Conservation (phyloP, 2,888 invertebrate genomes). For the Spisula subtruncata region DNA sequence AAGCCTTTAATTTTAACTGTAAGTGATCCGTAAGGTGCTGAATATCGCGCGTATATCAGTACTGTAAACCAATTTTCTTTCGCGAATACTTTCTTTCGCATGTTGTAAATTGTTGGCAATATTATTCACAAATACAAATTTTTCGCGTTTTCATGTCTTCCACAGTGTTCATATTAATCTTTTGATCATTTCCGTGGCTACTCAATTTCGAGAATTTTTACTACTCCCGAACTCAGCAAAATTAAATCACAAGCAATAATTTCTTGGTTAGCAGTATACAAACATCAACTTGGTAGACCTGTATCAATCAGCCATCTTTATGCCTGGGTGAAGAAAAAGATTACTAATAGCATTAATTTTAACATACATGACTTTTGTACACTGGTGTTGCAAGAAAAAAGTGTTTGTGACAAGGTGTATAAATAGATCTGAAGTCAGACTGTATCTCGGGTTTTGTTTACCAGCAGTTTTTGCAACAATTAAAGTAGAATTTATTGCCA, state of each 20-base stretch:
- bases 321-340: neutral
- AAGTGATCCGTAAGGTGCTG: neutral
- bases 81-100: no score
- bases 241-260: no score
- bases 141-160: no score
- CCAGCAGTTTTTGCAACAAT: neutral
- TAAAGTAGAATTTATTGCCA: neutral
- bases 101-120: no score
- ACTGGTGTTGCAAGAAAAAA: neutral
- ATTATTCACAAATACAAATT: no score
- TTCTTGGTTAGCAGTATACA: no score
- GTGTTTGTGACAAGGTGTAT: neutral
- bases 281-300: no score
- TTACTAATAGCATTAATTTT: neutral
- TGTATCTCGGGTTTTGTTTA: neutral
- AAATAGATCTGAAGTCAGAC: conserved; percentile 10
- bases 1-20: neutral
- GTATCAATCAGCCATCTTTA: neutral
- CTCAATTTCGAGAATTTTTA: no score
- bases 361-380: neutral
- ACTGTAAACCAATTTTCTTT: no score
- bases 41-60: neutral
- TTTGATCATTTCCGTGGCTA: no score
- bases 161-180: no score
- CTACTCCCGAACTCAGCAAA: no score